Percentiles rank a stretch among this genome's conserved stretches.
phyloP scores from a whole-genome alignment of 2,113 vertebrate species.

The Lagopus leucura region DNA sequence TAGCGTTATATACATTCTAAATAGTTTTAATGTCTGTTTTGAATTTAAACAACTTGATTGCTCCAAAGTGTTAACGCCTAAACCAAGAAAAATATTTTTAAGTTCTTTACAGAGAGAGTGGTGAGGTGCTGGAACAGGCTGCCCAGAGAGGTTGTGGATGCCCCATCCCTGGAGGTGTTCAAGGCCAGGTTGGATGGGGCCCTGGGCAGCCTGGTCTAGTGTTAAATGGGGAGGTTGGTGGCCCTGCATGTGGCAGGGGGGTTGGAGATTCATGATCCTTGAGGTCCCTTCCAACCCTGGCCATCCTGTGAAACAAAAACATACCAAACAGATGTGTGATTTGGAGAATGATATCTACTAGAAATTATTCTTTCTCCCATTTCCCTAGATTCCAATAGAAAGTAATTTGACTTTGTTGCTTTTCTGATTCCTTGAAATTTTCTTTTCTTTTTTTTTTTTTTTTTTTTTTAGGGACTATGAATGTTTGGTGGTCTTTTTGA shows the following conservation, averaged over 20 bases:
- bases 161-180: too few relatives aligned
- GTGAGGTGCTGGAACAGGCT: too few relatives aligned
- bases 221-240: too few relatives aligned
- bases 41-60: not conserved
- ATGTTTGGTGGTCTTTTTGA: constrained; percentile 7
- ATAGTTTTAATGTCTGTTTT: not conserved
- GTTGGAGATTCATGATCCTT: too few relatives aligned
- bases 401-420: fast-evolving
- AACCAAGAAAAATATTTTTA: not conserved
- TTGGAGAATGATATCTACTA: not conserved
- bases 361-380: not conserved
- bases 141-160: too few relatives aligned
- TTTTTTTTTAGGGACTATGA: not conserved
- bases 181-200: too few relatives aligned
- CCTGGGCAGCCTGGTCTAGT: too few relatives aligned
- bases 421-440: not conserved
- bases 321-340: not conserved
- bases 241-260: too few relatives aligned
- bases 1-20: not conserved
- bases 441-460: not conserved
- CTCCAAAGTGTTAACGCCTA: not conserved
- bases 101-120: too few relatives aligned
- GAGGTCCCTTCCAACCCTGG: too few relatives aligned
- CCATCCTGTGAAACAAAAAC: not conserved
- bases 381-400: not conserved